phyloP scores from a whole-genome alignment of 1,140 invertebrate species.

The Medauroidea extradentata region DNA sequence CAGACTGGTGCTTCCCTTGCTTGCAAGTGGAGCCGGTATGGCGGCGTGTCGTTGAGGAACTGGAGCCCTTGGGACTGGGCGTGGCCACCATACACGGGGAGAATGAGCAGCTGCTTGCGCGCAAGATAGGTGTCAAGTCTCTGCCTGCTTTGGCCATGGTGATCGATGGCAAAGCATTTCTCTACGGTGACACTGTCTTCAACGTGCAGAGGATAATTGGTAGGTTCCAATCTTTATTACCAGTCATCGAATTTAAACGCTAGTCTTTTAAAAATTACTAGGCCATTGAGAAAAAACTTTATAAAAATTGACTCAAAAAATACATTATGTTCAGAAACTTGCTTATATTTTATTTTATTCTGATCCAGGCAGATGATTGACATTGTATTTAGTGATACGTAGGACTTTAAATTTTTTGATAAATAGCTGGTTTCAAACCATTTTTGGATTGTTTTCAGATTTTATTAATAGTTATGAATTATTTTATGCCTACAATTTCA shows the following conservation, averaged over 20 bases:
- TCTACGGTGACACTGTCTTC: conserved; percentile 72
- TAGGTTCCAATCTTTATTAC: too few relatives aligned
- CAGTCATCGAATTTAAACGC: too few relatives aligned
- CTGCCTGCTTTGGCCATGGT: conserved; percentile 80
- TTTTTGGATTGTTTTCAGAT: too few relatives aligned
- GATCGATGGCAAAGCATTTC: conserved; percentile 71
- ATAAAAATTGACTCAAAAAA: background rate
- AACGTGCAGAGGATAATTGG: conserved; percentile 76
- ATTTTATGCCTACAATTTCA: too few relatives aligned
- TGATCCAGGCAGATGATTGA: background rate
- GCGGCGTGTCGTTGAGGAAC: conserved; percentile 73
- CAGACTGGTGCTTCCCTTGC: conserved; percentile 91
- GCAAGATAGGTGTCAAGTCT: conserved; percentile 70
- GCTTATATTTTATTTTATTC: background rate
- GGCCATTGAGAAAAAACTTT: background rate
- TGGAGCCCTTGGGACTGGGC: conserved; percentile 71
- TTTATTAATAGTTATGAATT: too few relatives aligned
- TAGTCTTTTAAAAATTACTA: background rate
- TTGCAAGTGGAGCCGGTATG: conserved; percentile 77
- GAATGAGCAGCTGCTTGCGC: conserved; percentile 67
- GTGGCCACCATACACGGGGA: conserved; percentile 79
- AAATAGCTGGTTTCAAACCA: too few relatives aligned
- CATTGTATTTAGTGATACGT: background rate
- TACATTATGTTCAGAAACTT: background rate
- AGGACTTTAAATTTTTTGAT: too few relatives aligned